Evolutionary conservation across 2,113 vertebrate species (phyloP), one percentile per base, ranked within the genome.

Genomic region (Microcebus jonahi): DNA sequence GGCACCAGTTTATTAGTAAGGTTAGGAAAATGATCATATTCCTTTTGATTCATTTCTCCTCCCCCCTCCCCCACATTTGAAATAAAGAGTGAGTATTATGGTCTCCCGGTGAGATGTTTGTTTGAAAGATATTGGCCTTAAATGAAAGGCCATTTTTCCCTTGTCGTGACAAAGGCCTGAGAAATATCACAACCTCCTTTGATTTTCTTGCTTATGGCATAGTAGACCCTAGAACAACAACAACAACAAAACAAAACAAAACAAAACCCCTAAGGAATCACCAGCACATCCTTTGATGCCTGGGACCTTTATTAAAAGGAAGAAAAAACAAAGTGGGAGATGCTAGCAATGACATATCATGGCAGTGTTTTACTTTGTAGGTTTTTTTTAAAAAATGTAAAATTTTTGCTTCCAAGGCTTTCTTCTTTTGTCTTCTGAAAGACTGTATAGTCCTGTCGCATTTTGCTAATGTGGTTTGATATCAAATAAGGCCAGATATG

Each of bases 1-100:
- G 75, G 55, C 20, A 57, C 29, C 9, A 65, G 23, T 88, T 76
- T n/a, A 71, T 61, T 65, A 83, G 80, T 55, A 57, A 65, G 63
- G 3, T 63, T 68, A 84, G 71, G 77, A n/a, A 94, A 90, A 48
- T 53, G 8, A 85, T 21, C 57, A 31, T 81, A 23, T 91, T 95
- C 61, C 12, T 83, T 59, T 91, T 53, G 73, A 79, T 91, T 94
- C 20, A 34, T 94, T 91, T 97, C n/a, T 95, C 18, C 34, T 48
- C 73, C 8, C 15, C 17, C 5, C 17, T 10, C 4, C 59, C 59
- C 59, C 6, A 13, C 2, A 20, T 85, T 77, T 81, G 73, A 94
- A 82, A 48, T 8, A 59, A 77, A 63, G 11, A 68, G 6, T 67
- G 61, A 76, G 10, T 20, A 39, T 67, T 36, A 39, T 50, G 34